Conservation (phyloP, 2,113 vertebrate species). For the Melospiza georgiana region DNA sequence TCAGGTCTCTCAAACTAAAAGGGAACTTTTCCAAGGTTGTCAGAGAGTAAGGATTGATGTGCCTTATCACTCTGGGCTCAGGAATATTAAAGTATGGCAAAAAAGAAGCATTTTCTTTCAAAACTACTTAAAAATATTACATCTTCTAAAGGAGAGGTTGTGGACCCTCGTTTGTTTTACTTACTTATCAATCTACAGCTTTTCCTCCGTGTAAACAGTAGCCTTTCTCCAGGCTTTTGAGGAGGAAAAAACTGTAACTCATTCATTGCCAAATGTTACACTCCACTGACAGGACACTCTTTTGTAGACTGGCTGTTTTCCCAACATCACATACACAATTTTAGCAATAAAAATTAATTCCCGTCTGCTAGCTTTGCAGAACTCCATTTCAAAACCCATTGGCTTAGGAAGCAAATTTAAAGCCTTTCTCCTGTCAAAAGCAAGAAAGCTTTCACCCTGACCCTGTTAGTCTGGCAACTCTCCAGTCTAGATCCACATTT, state of each 20-base stretch:
- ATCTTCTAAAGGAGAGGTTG: neutral
- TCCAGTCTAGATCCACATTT: slow-evolving; percentile 25
- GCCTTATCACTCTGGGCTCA: neutral
- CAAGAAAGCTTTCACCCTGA: neutral
- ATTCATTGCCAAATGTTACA: neutral
- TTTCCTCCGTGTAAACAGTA: neutral
- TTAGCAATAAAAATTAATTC: slow-evolving; percentile 34
- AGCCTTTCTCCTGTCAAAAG: neutral
- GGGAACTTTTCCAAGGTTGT: neutral
- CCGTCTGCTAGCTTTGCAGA: neutral
- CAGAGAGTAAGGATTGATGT: neutral
- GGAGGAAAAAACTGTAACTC: neutral
- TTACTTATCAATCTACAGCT: neutral
- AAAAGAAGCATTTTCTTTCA: slow-evolving; percentile 22
- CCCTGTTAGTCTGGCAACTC: neutral
- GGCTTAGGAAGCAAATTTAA: neutral
- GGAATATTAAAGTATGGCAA: neutral
- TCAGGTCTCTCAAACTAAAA: neutral
- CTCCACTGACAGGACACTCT: neutral
- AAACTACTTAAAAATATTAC: neutral
- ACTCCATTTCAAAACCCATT: slow-evolving; percentile 13
- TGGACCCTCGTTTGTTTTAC: slow-evolving; percentile 2
- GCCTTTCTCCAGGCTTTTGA: neutral
- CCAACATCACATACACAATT: neutral
- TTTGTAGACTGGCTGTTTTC: neutral